Conservation (phyloP, 1,140 invertebrate species). For the Drosophila jambulina region DNA sequence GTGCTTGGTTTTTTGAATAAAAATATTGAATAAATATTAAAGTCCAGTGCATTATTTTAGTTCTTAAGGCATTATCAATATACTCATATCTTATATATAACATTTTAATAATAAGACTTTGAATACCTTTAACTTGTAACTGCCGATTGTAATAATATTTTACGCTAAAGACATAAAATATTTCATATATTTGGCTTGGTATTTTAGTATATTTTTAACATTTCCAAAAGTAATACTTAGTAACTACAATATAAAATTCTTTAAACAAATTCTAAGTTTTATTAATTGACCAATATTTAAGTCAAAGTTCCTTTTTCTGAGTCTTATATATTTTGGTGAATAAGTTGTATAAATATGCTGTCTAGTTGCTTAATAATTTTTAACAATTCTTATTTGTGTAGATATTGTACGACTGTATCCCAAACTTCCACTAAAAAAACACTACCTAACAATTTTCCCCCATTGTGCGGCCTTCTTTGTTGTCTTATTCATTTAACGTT, state of each 20-base stretch:
- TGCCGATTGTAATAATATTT: neutral
- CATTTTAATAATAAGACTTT: neutral
- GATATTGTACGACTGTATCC: neutral
- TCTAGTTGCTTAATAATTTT: neutral
- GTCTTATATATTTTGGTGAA: too few relatives aligned
- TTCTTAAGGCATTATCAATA: too few relatives aligned
- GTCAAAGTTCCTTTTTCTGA: too few relatives aligned
- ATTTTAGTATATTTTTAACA: too few relatives aligned
- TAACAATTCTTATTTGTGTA: accelerated
- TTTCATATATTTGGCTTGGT: too few relatives aligned
- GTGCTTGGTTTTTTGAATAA: neutral
- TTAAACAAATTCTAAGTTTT: too few relatives aligned
- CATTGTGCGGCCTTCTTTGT: conserved; percentile 26
- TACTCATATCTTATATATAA: neutral
- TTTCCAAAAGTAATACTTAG: too few relatives aligned
- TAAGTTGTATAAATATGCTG: neutral
- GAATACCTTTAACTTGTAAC: neutral
- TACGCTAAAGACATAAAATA: too few relatives aligned
- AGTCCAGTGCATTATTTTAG: too few relatives aligned
- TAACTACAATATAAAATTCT: too few relatives aligned
- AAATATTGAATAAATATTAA: too few relatives aligned
- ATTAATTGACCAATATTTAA: neutral
- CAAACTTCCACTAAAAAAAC: neutral
- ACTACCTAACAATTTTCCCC: neutral
- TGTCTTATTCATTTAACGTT: conserved; percentile 59